Base-by-base conservation (phyloP, 2,113 vertebrate genomes). In the Lota lota region DNA sequence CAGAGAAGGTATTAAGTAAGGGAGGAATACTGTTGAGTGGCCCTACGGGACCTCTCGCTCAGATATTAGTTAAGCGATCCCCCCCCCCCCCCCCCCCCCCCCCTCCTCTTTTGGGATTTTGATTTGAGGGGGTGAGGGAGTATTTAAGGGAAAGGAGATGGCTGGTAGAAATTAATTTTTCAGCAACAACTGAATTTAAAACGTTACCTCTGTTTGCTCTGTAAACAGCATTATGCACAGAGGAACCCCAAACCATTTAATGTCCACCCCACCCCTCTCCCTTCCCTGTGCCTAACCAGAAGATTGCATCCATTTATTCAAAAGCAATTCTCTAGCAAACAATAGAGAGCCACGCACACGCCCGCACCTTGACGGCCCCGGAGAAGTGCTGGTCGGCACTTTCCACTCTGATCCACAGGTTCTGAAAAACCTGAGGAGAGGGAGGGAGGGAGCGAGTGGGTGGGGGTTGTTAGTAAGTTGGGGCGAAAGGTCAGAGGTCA, bases 11-110 rank as follows among this genome's bases (percentile, higher is more conserved):
- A 47, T 47, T 47, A 73, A 76, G 68, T 20, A 54, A 21, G 61
- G 51, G 56, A 7, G 64, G 58, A 75, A 81, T 80, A 60, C 82
- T 68, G 84, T 85, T 70, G 58, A 63, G 66, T 67, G 66, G 75
- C 73, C 71, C 6, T 69, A 60, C 60, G 28, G 69, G 64, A 74
- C 58, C 63, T 78, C 64, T 22, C 61, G 68, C 81, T 77, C 77
- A 64, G 81, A 64, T 69, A 74, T 76, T 75, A 75, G 40, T 47
- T 47, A 47, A 47, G 12, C 40, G 11, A 33, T 33, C 7, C 7
- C 40, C 10, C 40, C 40, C 40, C 40, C 1, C 7, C 11, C 40
- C 40, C 40, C 12, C 40, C 40, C 7, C 0, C 12, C 11, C 40
- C 10, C 8, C 10, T 8, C 28, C 4, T 10, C 40, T 47, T 11